These are phyloP conservation scores for Crossocerus cetratus DNA, from an alignment of 2,888 invertebrate genomes.

Conservation along the genomic window DNA sequence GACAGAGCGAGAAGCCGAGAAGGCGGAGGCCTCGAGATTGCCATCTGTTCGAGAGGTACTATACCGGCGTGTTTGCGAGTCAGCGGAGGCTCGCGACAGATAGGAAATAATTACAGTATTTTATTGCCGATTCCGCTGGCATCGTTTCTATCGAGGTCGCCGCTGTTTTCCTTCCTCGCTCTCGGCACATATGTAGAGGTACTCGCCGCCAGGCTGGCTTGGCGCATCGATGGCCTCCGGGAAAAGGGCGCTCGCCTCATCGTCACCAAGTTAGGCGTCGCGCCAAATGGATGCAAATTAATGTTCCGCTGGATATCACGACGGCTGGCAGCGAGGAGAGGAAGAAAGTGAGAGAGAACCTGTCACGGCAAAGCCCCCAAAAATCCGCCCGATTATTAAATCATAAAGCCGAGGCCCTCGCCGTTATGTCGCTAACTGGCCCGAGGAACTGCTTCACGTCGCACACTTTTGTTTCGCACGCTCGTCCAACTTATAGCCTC, in stretches of 20 bases:
- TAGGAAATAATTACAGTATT: constrained; percentile 7
- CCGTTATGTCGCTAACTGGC: too few species aligned
- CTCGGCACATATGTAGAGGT: too few species aligned
- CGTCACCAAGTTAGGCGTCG: constrained; percentile 1
- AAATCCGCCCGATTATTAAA: too few species aligned
- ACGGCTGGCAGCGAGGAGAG: too few species aligned
- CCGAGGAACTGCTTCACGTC: too few species aligned
- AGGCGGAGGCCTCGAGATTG: constrained; percentile 4
- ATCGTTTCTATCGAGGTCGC: constrained; percentile 8
- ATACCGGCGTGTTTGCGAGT: neutral
- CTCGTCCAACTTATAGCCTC: too few species aligned
- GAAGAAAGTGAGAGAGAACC: too few species aligned
- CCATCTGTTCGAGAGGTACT: constrained; percentile 4
- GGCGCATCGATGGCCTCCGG: neutral
- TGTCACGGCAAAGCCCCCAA: too few species aligned
- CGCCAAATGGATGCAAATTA: constrained; percentile 3
- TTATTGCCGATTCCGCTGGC: neutral
- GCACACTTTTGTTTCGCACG: too few species aligned
- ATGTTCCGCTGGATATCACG: neutral
- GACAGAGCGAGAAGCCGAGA: neutral
- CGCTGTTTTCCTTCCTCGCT: constrained; percentile 12
- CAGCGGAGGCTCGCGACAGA: neutral
- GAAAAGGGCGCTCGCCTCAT: neutral
- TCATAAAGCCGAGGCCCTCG: too few species aligned
- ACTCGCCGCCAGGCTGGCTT: neutral